Conservation (phyloP, 1,140 invertebrate species). For the Drosophila erecta region DNA sequence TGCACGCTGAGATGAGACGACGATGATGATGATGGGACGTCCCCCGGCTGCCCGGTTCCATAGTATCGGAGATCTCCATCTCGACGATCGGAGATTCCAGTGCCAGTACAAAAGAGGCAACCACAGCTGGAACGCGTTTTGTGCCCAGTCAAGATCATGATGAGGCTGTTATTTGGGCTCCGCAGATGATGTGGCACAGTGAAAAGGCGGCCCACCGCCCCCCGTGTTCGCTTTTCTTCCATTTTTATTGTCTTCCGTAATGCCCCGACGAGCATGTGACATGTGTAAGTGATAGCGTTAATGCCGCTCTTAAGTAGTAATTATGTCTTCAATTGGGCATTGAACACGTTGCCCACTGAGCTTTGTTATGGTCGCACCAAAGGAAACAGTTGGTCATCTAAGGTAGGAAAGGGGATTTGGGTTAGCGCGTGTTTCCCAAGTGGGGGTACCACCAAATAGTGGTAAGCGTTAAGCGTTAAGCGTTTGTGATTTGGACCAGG, state of each 20-base stretch:
- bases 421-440: constrained; percentile 43
- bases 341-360: constrained; percentile 28
- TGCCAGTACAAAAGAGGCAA: constrained; percentile 22
- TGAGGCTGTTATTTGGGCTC: constrained; percentile 71
- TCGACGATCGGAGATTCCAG: constrained; percentile 26
- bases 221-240: background rate
- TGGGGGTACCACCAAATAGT: constrained; percentile 21
- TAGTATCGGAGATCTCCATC: constrained; percentile 32
- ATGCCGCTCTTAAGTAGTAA: constrained; percentile 81
- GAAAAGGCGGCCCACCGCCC: constrained; percentile 26
- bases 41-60: constrained; percentile 40
- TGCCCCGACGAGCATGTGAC: constrained; percentile 75
- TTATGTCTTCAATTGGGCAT: constrained; percentile 79
- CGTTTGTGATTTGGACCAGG: constrained; percentile 1
- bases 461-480: constrained; percentile 20
- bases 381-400: constrained; percentile 26
- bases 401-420: background rate
- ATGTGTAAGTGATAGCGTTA: constrained; percentile 82
- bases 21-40: constrained; percentile 26
- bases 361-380: constrained; percentile 33
- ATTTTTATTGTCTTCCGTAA: constrained; percentile 72
- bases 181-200: constrained; percentile 52
- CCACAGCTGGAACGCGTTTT: constrained; percentile 38
- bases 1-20: constrained; percentile 10
- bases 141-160: constrained; percentile 76